Evolutionary conservation across 2,113 vertebrate species (phyloP).

Genomic region (Lagopus muta): DNA sequence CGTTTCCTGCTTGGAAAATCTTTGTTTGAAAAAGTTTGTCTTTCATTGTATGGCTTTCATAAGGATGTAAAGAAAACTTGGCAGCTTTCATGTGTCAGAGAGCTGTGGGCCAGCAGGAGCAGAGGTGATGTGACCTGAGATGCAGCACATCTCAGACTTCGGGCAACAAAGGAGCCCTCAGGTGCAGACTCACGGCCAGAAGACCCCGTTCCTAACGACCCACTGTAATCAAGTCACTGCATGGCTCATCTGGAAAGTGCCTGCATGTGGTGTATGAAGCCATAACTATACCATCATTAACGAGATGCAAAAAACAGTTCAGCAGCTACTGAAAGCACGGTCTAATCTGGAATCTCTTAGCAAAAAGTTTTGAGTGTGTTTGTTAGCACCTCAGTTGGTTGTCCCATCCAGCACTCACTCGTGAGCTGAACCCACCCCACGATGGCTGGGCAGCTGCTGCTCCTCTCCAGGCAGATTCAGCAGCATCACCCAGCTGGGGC

Average conservation of each 20-base stretch:
- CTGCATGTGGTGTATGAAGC: neutral
- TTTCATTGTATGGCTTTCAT: neutral
- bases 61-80: neutral
- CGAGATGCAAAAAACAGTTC: neutral
- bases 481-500: too few species aligned
- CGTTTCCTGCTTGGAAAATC: neutral
- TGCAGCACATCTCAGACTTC: neutral
- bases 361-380: neutral
- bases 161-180: fast-evolving
- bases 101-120: neutral
- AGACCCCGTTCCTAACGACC: neutral
- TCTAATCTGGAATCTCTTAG: neutral
- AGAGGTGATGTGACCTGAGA: neutral
- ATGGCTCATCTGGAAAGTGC: neutral
- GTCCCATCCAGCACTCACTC: neutral
- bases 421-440: neutral
- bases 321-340: neutral
- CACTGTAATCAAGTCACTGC: neutral
- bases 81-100: neutral
- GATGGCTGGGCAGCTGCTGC: neutral
- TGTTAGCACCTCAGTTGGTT: neutral
- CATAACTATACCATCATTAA: neutral
- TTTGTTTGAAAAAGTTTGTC: neutral
- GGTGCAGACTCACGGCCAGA: neutral
- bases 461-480: neutral